Conservation (phyloP, 2,888 invertebrate genomes). For the Dendrolimus houi region DNA sequence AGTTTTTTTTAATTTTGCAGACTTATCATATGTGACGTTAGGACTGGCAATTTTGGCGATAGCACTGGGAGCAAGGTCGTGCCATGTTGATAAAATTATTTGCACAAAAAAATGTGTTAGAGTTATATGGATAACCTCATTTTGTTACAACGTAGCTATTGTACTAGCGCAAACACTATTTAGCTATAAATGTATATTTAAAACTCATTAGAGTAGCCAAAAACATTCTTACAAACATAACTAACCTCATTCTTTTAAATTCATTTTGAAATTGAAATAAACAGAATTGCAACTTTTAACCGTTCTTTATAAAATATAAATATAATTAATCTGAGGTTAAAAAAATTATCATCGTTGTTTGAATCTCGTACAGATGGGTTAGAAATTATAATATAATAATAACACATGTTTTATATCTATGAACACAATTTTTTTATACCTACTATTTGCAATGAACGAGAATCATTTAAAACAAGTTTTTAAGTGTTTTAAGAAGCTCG, state of each 20-base stretch:
- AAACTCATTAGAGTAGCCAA: slow-evolving; percentile 4
- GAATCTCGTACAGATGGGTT: too few species aligned
- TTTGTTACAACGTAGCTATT: slow-evolving; percentile 57
- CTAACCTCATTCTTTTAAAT: not conserved
- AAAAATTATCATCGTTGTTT: too few species aligned
- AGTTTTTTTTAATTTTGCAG: slow-evolving; percentile 14
- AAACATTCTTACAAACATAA: not conserved
- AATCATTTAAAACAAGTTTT: too few species aligned
- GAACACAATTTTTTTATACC: too few species aligned
- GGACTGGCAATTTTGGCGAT: slow-evolving; percentile 66
- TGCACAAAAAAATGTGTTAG: slow-evolving; percentile 72
- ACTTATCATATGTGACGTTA: slow-evolving; percentile 54
- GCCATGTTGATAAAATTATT: slow-evolving; percentile 69
- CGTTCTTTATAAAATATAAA: too few species aligned
- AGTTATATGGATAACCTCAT: slow-evolving; percentile 70
- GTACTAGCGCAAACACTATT: slow-evolving; percentile 20
- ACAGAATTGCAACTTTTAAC: too few species aligned
- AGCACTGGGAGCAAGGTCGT: slow-evolving; percentile 70
- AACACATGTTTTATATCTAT: too few species aligned
- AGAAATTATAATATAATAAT: too few species aligned
- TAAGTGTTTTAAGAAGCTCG: too few species aligned
- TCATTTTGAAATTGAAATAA: too few species aligned
- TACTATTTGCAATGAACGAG: too few species aligned
- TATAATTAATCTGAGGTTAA: too few species aligned
- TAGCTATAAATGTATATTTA: slow-evolving; percentile 18